Conservation (phyloP, 1,140 invertebrate species). For the Leptinotarsa texana region DNA sequence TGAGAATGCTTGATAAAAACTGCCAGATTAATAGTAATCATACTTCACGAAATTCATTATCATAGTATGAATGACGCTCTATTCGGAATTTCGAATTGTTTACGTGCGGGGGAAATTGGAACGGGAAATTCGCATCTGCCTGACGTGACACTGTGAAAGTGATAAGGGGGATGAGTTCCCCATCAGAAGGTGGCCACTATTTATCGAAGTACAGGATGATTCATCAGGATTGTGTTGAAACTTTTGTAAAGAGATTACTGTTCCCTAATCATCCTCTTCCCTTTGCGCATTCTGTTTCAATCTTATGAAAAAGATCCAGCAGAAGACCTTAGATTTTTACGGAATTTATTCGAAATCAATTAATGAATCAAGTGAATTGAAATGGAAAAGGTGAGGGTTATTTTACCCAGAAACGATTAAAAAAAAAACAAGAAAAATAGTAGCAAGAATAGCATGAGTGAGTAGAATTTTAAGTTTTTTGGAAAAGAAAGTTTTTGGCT, state of each 20-base stretch:
- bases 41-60: conserved; percentile 1
- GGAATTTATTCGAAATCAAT: too few species aligned
- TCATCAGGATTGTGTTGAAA: background rate
- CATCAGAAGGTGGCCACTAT: background rate
- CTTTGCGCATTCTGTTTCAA: too few species aligned
- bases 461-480: too few species aligned
- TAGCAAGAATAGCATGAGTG: too few species aligned
- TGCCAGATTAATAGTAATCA: background rate
- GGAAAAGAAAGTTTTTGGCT: too few species aligned
- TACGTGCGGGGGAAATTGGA: background rate
- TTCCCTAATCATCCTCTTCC: too few species aligned
- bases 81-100: background rate
- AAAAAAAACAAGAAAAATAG: too few species aligned
- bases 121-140: conserved; percentile 2
- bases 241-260: background rate
- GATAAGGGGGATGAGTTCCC: background rate
- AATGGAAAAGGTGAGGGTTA: too few species aligned
- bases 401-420: too few species aligned
- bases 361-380: too few species aligned
- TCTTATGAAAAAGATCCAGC: too few species aligned
- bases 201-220: background rate
- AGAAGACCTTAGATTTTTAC: too few species aligned
- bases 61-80: background rate
- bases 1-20: background rate
- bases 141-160: background rate